These are phyloP conservation scores for Enteromius fasciolatus DNA, from an alignment of 2,797 vertebrate species.

Conservation along the genomic window DNA sequence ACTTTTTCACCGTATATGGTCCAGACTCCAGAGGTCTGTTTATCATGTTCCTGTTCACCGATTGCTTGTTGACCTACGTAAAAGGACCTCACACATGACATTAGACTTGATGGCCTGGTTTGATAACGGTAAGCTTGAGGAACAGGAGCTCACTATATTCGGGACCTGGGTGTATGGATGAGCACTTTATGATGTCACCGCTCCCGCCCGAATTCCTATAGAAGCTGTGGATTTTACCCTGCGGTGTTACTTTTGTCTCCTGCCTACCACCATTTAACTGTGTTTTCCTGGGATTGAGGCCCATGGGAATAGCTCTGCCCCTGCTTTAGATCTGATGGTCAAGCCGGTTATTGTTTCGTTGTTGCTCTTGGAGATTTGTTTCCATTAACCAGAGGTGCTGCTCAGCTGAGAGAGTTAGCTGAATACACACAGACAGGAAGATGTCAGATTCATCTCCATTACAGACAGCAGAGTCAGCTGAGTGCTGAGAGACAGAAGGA, in stretches of 20 bases:
- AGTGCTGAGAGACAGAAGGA: slow-evolving; percentile 16
- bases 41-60: neutral
- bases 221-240: slow-evolving; percentile 3
- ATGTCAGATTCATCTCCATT: slow-evolving; percentile 57
- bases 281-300: slow-evolving; percentile 29
- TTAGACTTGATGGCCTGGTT: slow-evolving; percentile 23
- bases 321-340: slow-evolving; percentile 37
- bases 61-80: slow-evolving; percentile 20
- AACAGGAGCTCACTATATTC: slow-evolving; percentile 19
- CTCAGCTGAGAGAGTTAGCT: slow-evolving; percentile 54
- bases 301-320: slow-evolving; percentile 14
- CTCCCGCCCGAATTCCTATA: neutral
- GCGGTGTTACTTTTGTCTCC: neutral
- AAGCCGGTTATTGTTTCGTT: slow-evolving; percentile 39
- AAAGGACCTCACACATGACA: slow-evolving; percentile 3
- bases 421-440: slow-evolving; percentile 60
- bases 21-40: slow-evolving; percentile 4
- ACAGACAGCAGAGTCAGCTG: slow-evolving; percentile 59
- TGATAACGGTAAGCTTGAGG: slow-evolving; percentile 30
- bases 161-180: neutral
- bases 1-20: slow-evolving; percentile 1
- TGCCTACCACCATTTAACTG: slow-evolving; percentile 5
- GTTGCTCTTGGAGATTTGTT: slow-evolving; percentile 35
- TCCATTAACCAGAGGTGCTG: slow-evolving; percentile 31
- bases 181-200: slow-evolving; percentile 24